phyloP scores from a whole-genome alignment of 2,113 vertebrate species.

The Prunella himalayana region DNA sequence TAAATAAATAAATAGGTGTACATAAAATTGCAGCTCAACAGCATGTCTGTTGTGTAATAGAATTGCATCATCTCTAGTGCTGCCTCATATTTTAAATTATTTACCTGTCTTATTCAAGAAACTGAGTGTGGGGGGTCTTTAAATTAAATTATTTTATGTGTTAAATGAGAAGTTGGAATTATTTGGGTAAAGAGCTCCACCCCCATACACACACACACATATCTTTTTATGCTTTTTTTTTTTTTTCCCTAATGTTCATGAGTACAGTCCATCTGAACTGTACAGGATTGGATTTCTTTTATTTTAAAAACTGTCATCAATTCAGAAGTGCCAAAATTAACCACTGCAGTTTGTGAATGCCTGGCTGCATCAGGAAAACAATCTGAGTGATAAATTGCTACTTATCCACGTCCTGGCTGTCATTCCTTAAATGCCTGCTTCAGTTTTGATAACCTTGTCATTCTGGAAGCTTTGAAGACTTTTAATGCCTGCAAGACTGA shows the following conservation, averaged over 20 bases:
- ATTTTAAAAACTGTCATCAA: background rate
- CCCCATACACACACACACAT: background rate
- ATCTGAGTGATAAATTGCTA: conserved; percentile 55
- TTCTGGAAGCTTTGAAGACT: conserved; percentile 27
- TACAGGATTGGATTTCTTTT: background rate
- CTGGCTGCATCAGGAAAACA: conserved; percentile 32
- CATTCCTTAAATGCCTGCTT: background rate
- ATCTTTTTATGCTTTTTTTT: background rate
- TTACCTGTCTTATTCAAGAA: background rate
- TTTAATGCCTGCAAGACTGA: background rate
- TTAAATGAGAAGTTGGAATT: background rate
- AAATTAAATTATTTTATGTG: background rate
- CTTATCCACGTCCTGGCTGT: conserved; percentile 31
- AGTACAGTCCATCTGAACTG: background rate
- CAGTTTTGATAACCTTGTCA: conserved; percentile 47
- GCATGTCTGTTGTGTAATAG: background rate
- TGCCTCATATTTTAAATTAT: background rate
- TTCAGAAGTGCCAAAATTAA: conserved; percentile 44
- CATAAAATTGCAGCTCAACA: background rate
- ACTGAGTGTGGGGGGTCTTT: background rate
- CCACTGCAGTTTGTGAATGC: conserved; percentile 7
- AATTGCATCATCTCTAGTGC: background rate
- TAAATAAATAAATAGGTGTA: background rate
- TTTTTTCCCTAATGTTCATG: background rate
- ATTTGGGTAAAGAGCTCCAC: background rate